Conservation (phyloP, 2,797 vertebrate species). For the Coranthus polyacanthus region DNA sequence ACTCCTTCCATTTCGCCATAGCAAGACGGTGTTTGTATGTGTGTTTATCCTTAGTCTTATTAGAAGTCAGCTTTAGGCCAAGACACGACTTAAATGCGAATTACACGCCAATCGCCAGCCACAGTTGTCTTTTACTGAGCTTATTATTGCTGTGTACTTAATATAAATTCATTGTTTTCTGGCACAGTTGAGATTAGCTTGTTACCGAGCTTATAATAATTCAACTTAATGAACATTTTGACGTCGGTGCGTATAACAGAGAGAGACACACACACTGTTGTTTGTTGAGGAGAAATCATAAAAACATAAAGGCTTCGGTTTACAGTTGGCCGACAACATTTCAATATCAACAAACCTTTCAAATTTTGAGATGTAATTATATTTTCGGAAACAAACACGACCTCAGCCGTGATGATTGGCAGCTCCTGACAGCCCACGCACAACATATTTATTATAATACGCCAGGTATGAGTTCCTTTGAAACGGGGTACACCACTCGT, state of each 20-base stretch:
- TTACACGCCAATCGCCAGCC: background rate
- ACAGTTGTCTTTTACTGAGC: slow-evolving; percentile 14
- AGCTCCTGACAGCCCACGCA: slow-evolving; percentile 5
- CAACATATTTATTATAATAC: background rate
- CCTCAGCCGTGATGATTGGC: background rate
- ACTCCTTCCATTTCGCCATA: background rate
- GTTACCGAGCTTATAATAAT: slow-evolving; percentile 10
- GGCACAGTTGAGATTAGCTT: background rate
- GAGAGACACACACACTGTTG: background rate
- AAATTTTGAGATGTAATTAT: background rate
- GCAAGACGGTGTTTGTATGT: background rate
- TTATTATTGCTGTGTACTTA: background rate
- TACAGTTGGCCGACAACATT: background rate
- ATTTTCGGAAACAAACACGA: slow-evolving; percentile 14
- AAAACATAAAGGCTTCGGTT: background rate
- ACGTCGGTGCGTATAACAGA: background rate
- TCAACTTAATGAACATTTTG: slow-evolving; percentile 13
- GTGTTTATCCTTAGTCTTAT: slow-evolving; percentile 8
- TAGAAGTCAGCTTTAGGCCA: background rate
- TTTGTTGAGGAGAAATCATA: background rate
- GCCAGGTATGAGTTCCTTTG: slow-evolving; percentile 4
- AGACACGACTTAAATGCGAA: slow-evolving; percentile 13
- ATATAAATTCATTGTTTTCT: background rate
- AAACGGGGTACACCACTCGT: background rate
- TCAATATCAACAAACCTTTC: slow-evolving; percentile 1